Conservation (phyloP, 2,888 invertebrate genomes). For the Lithophane ornitopus region DNA sequence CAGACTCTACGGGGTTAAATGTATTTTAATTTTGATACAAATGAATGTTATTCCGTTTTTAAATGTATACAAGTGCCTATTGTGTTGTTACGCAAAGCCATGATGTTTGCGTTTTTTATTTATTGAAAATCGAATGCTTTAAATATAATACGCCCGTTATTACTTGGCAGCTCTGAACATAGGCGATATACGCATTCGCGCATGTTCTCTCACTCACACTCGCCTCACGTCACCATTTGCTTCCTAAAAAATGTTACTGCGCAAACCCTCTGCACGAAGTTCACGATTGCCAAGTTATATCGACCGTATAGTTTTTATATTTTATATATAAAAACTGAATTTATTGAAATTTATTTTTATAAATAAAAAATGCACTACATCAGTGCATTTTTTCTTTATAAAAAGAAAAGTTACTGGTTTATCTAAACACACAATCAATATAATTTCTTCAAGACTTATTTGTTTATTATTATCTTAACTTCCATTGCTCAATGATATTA, state of each 20-base stretch:
- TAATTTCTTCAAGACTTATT: background rate
- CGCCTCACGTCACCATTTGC: too few species aligned
- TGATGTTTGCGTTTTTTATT: background rate
- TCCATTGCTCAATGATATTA: conserved; percentile 47
- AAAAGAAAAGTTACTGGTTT: background rate
- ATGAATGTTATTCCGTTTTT: background rate
- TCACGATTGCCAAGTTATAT: too few species aligned
- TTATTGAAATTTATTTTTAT: too few species aligned
- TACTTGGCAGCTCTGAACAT: too few species aligned
- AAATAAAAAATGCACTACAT: too few species aligned
- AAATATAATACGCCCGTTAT: background rate
- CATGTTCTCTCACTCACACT: too few species aligned
- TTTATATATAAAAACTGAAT: background rate
- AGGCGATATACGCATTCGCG: too few species aligned
- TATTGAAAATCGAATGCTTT: background rate
- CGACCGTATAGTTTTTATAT: background rate
- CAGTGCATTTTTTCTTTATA: too few species aligned
- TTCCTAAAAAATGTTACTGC: too few species aligned
- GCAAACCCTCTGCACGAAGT: too few species aligned
- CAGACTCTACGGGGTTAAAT: background rate
- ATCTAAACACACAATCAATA: background rate
- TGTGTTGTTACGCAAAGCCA: background rate
- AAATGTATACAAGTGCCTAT: background rate
- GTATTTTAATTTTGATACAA: background rate
- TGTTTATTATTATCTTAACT: background rate